phyloP scores from a whole-genome alignment of 2,888 invertebrate species.

The Chrysolina haemoptera region DNA sequence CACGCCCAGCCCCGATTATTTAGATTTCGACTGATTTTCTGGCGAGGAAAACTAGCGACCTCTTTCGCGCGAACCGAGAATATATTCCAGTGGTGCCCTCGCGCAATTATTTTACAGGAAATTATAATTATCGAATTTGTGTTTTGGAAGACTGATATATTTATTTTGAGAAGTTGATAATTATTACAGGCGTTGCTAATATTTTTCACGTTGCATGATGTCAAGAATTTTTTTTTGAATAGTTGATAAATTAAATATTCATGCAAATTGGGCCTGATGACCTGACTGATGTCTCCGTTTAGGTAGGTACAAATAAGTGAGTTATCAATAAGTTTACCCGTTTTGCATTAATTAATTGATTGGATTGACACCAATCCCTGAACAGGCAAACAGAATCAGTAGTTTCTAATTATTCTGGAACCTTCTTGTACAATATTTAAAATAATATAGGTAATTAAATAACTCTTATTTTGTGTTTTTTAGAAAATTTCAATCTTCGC shows the following conservation, averaged over 20 bases:
- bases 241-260: too few relatives aligned
- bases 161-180: too few relatives aligned
- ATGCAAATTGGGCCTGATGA: too few relatives aligned
- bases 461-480: too few relatives aligned
- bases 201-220: too few relatives aligned
- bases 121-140: neutral
- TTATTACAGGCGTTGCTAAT: too few relatives aligned
- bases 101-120: neutral
- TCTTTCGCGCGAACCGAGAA: slow-evolving; percentile 49
- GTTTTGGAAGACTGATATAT: too few relatives aligned
- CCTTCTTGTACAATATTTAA: neutral
- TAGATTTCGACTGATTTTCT: slow-evolving; percentile 63
- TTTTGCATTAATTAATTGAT: slow-evolving; percentile 4
- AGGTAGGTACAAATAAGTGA: neutral
- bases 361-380: neutral
- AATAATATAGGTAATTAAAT: too few relatives aligned
- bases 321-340: slow-evolving; percentile 2
- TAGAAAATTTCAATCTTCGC: too few relatives aligned
- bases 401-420: neutral
- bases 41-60: slow-evolving; percentile 43
- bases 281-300: neutral
- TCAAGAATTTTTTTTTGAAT: too few relatives aligned
- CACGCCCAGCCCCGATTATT: slow-evolving; percentile 67
- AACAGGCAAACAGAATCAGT: neutral
- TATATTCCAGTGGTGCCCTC: slow-evolving; percentile 49